Base-by-base conservation (phyloP, 2,113 vertebrate species). In the Tychaedon coryphoeus region DNA sequence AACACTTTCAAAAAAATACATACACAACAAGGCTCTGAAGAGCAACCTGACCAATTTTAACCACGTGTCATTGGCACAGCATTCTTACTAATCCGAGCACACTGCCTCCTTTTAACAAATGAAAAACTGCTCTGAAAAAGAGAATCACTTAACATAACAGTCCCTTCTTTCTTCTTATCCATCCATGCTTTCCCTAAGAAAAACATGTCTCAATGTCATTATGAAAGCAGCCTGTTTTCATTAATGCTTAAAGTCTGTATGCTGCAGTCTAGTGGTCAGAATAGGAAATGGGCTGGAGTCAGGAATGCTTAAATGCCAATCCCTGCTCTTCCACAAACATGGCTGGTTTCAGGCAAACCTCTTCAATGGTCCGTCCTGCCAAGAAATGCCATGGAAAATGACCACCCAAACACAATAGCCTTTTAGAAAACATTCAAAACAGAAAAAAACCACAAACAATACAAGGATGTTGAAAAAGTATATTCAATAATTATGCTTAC, bases 181-280 rank as follows among this genome's bases (percentile, higher is more conserved):
- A 19, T 23, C 26, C 19, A 28, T 38, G 22, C 79, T 76, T 75
- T 72, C 31, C 15, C 38, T 60, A 70, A 36, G 47, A 62, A 90
- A 85, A 88, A 33, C 2, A 70, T 48, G 34, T 43, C 45, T 38
- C 34, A 23, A 1, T 24, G 40, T 67, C 56, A 60, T 77, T 83
- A 80, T 14, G 67, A 88, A 96, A 91, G 51, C 54, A 91, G 85
- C 10, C 67, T 86, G 56, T 62, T 75, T 51, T 83, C 54, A 64
- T 34, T 71, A 66, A 77, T 3, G 20, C 86, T 77, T 67, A 2
- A 75, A 95, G 83, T 34, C 76, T 84, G 78, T 43, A 69, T 57
- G 93, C 86, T 96, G 95, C 94, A 93, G 86, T 73, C 93, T 97
- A 96, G 96, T 57, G 93, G 96, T 57, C 64, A 92, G 72, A 94